Conservation (phyloP, 2,888 invertebrate genomes). For the Caenorhabditis virilis region DNA sequence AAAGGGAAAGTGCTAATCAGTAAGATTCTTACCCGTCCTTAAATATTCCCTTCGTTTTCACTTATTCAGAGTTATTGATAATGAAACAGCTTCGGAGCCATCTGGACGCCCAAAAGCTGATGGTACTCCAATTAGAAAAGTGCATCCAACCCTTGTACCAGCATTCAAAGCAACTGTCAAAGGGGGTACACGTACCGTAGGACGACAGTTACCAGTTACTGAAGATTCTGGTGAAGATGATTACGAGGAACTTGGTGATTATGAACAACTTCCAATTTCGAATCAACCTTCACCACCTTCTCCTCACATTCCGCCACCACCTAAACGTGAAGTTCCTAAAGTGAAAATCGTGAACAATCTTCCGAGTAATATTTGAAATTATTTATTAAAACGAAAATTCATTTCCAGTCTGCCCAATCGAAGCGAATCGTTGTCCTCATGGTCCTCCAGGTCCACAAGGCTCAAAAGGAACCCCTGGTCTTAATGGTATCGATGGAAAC, state of each 20-base stretch:
- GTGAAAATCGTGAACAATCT: no score
- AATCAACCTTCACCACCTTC: no score
- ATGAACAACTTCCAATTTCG: conserved; percentile 1
- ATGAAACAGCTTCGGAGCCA: conserved; percentile 11
- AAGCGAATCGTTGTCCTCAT: conserved; percentile 25
- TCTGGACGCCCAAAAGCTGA: conserved; percentile 11
- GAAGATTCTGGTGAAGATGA: conserved; percentile 7
- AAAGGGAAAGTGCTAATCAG: conserved; percentile 15
- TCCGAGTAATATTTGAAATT: not conserved
- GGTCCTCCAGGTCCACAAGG: conserved; percentile 34
- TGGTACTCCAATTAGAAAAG: not conserved
- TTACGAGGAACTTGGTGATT: conserved; percentile 14
- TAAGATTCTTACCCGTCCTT: conserved; percentile 5
- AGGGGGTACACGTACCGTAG: no score
- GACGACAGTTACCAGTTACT: not conserved
- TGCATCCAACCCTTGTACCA: no score
- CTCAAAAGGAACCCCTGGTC: conserved; percentile 7
- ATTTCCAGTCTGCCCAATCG: conserved; percentile 16
- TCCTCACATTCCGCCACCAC: no score
- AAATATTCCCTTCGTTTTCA: not conserved
- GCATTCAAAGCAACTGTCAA: no score
- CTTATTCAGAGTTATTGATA: conserved; percentile 19
- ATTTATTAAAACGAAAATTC: no score
- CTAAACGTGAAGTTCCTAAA: not conserved
- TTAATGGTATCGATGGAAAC: conserved; percentile 28